Evolutionary conservation across 2,888 invertebrate species (phyloP), one percentile per base, ranked within the genome.

Genomic region (Noctua fimbriata): DNA sequence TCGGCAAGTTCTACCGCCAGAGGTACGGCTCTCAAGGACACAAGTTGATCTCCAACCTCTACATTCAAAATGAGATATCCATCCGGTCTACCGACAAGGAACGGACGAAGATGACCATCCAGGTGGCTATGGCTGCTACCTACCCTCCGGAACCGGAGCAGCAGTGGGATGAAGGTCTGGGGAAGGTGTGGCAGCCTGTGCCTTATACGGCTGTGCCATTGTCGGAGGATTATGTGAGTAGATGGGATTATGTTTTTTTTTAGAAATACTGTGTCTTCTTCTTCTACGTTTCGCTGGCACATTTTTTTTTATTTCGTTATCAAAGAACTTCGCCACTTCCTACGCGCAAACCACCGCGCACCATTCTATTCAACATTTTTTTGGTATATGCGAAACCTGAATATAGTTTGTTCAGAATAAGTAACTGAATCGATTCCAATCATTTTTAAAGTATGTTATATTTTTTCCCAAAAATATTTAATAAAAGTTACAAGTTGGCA

Each of bases 41-140:
- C n/a, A 87, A 90, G 0, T 80, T 96, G 21, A 88, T 96, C 44
- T 96, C 96, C 0, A 92, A 93, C 74, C 69, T 95, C 10, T 96
- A 96, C 91, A 84, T 92, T 0, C 90, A 89, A 5, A 92, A 95
- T 44, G 95, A 96, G 84, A 93, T 96, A 47, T 81, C 90, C 9
- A 88, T 96, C 66, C 90, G 95, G 44, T 95, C 94, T 76, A 96
- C 96, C 0, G 96, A 96, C n/a, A 96, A 96, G 89, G 96, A 96
- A 49, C 89, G 96, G 70, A 95, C 96, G 0, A 96, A 96, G 91
- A 96, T 96, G 96, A 96, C 95, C 0, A 92, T 90, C 7, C 92
- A 92, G 84, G 91, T 95, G 60, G 96, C 96, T 0, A 95, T 96
- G 95, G 92, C 96, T 0, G 96, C 96, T 14, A 85, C 90, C 2